Evolutionary conservation across 2,888 invertebrate species (phyloP).

Genomic region (Heliconius cydno): DNA sequence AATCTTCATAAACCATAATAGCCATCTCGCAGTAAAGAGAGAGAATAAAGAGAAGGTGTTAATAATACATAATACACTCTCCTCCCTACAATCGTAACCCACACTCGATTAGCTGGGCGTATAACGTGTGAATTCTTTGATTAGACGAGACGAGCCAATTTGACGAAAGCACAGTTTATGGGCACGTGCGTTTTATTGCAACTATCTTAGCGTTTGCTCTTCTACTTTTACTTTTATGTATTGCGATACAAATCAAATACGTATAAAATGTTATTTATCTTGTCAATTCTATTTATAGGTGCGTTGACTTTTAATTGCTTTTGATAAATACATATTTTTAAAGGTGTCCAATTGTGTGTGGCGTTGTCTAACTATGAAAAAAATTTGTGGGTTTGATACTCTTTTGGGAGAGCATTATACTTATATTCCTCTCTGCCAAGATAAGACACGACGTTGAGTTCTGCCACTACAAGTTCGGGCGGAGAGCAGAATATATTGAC

Average conservation of each 20-base stretch:
- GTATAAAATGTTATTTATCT: neutral
- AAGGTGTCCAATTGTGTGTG: neutral
- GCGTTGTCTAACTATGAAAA: neutral
- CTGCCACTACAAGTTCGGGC: no score
- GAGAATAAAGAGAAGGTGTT: neutral
- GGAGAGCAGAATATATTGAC: no score
- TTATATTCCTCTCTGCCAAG: neutral
- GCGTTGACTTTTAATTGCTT: neutral
- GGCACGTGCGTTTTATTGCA: slow-evolving; percentile 65
- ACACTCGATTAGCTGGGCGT: slow-evolving; percentile 44
- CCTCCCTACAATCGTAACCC: slow-evolving; percentile 14
- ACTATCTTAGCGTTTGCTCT: slow-evolving; percentile 39
- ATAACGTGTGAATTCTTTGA: slow-evolving; percentile 57
- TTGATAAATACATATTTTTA: neutral
- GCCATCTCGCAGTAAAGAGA: slow-evolving; percentile 12
- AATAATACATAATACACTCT: slow-evolving; percentile 26
- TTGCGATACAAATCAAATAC: neutral
- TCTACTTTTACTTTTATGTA: slow-evolving; percentile 23
- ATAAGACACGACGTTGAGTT: no score
- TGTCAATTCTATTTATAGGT: neutral
- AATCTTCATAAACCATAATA: neutral
- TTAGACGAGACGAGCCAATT: slow-evolving; percentile 62
- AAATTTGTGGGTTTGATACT: neutral
- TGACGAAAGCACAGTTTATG: slow-evolving; percentile 60
- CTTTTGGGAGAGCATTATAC: neutral